Evolutionary conservation across 1,140 invertebrate genomes (phyloP).

Genomic region (Eriocheir sinensis): DNA sequence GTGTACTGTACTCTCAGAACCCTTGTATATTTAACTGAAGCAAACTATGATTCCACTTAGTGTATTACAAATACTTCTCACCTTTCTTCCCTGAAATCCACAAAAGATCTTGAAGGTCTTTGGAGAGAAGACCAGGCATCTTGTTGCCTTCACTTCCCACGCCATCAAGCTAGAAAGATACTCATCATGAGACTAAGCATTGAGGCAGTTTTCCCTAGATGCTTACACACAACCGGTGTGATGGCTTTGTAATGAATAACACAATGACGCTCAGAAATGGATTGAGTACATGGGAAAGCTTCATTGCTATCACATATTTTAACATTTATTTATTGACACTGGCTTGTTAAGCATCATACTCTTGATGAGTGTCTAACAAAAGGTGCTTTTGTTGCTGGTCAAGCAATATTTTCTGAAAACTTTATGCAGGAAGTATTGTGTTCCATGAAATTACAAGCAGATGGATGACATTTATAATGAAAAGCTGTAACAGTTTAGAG

Average conservation of each 20-base stretch:
- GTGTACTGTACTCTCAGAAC: too few relatives aligned
- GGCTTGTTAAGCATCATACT: not conserved
- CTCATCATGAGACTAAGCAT: too few relatives aligned
- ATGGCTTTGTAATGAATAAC: too few relatives aligned
- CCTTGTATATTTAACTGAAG: too few relatives aligned
- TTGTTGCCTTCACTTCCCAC: not conserved
- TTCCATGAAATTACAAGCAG: not conserved
- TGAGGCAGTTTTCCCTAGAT: too few relatives aligned
- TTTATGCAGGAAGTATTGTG: not conserved
- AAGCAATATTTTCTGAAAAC: not conserved
- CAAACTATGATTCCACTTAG: too few relatives aligned
- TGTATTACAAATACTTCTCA: not conserved
- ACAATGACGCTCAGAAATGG: too few relatives aligned
- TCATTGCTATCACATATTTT: not conserved
- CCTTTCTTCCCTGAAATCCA: not conserved
- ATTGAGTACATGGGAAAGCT: too few relatives aligned
- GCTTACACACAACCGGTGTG: too few relatives aligned
- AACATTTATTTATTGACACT: not conserved
- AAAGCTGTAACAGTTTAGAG: not conserved
- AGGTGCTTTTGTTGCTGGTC: not conserved
- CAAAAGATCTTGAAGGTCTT: not conserved
- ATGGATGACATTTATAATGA: not conserved
- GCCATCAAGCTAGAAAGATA: too few relatives aligned
- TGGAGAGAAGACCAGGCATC: not conserved
- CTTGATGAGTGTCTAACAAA: not conserved